phyloP scores from a whole-genome alignment of 1,140 invertebrate genomes.

The Oscheius sp. region DNA sequence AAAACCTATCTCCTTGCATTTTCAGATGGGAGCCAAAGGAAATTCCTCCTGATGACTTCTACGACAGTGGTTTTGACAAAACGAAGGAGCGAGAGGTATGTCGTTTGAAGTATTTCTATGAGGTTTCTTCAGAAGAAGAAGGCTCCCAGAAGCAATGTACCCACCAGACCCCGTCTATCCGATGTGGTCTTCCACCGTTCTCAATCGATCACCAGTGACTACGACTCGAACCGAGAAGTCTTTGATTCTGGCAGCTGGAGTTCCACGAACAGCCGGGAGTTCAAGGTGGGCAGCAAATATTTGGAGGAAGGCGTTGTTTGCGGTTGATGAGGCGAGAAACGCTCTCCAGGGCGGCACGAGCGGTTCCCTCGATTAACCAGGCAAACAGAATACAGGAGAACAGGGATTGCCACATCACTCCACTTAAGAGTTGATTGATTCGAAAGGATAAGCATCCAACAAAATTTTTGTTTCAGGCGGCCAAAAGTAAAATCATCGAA shows the following conservation, averaged over 20 bases:
- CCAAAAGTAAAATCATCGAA: too few relatives aligned
- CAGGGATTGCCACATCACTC: too few relatives aligned
- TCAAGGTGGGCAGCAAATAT: constrained; percentile 14
- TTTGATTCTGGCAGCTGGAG: constrained; percentile 43
- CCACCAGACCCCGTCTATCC: constrained; percentile 27
- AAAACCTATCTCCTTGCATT: too few relatives aligned
- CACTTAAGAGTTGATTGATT: too few relatives aligned
- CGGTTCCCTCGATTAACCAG: too few relatives aligned
- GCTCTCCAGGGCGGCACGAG: too few relatives aligned
- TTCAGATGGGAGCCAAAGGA: neutral
- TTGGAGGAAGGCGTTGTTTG: neutral
- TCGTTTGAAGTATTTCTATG: neutral
- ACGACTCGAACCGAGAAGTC: constrained; percentile 40
- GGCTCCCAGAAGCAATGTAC: neutral
- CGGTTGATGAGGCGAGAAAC: too few relatives aligned
- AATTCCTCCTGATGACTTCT: neutral
- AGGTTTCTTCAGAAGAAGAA: constrained; percentile 14
- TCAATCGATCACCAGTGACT: constrained; percentile 39
- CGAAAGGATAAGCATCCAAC: too few relatives aligned
- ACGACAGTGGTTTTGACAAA: constrained; percentile 17
- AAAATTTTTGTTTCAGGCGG: too few relatives aligned
- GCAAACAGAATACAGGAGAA: too few relatives aligned
- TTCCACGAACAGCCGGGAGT: constrained; percentile 21
- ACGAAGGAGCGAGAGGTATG: constrained; percentile 16
- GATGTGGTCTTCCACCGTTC: constrained; percentile 35